Conservation (phyloP, 2,888 invertebrate genomes). For the Dryobota labecula region DNA sequence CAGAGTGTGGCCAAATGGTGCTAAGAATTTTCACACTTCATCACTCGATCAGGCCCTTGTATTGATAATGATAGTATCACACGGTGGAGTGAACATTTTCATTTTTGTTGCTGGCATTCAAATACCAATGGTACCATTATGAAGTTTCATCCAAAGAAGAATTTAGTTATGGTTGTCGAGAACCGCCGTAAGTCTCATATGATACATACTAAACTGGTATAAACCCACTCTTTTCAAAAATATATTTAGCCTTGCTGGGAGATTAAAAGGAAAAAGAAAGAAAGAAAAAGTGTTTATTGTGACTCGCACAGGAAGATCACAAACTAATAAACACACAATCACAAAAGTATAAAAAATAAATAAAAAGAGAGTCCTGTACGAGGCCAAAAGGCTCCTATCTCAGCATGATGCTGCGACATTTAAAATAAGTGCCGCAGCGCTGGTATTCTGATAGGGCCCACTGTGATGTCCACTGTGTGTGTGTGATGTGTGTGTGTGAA, state of each 20-base stretch:
- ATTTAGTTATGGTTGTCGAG: background rate
- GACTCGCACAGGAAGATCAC: too few relatives aligned
- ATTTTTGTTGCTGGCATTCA: background rate
- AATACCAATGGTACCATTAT: slow-evolving; percentile 1
- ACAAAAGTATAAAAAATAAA: too few relatives aligned
- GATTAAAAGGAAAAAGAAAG: too few relatives aligned
- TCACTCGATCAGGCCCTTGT: background rate
- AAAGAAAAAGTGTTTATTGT: too few relatives aligned
- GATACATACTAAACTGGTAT: background rate
- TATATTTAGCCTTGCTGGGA: background rate
- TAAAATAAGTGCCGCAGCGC: too few relatives aligned
- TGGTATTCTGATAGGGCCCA: too few relatives aligned
- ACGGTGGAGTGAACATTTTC: background rate
- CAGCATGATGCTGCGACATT: too few relatives aligned
- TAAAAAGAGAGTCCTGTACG: too few relatives aligned
- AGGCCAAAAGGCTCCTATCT: too few relatives aligned
- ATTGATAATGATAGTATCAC: background rate
- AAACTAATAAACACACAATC: too few relatives aligned
- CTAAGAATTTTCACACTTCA: background rate
- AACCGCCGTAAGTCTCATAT: background rate
- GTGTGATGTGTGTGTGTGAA: too few relatives aligned
- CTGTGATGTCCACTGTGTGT: too few relatives aligned
- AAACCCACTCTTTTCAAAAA: background rate
- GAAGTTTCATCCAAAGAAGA: background rate
- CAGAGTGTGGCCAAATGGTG: background rate